A percentile compares a stretch with the other conserved stretches of the same genome.
phyloP scores from a whole-genome alignment of 2,113 vertebrate species.

The Dissostichus mawsoni region DNA sequence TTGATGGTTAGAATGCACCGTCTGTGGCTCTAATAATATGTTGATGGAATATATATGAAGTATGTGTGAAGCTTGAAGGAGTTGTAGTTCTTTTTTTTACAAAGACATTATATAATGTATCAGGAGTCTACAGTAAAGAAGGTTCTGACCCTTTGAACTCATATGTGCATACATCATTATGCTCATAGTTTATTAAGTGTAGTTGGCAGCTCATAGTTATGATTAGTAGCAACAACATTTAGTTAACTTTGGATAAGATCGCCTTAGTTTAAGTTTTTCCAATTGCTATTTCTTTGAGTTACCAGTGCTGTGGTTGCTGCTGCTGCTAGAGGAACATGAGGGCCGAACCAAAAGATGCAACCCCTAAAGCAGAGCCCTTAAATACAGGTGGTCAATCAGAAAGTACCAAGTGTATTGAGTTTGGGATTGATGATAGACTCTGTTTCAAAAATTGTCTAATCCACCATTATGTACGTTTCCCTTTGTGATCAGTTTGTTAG shows the following conservation, averaged over 20 bases:
- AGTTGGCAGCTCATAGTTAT: not conserved
- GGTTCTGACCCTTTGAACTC: too few relatives aligned
- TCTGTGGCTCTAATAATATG: slow-evolving; percentile 13
- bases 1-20: not conserved
- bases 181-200: not conserved
- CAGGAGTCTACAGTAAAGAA: too few relatives aligned
- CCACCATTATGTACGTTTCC: not conserved
- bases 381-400: not conserved
- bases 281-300: too few relatives aligned
- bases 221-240: not conserved
- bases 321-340: not conserved
- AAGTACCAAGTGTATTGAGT: not conserved
- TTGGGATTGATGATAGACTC: too few relatives aligned
- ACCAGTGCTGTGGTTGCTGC: not conserved
- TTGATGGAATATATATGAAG: not conserved
- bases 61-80: too few relatives aligned
- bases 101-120: too few relatives aligned
- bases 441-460: not conserved
- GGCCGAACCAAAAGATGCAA: too few relatives aligned
- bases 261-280: not conserved
- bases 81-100: too few relatives aligned
- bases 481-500: too few relatives aligned
- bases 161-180: not conserved
- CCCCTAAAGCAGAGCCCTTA: too few relatives aligned
- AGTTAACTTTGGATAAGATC: not conserved